Percentiles rank a stretch among this genome's conserved stretches.
phyloP scores from a whole-genome alignment of 2,888 invertebrate species.

The Cheiracanthium punctorium region DNA sequence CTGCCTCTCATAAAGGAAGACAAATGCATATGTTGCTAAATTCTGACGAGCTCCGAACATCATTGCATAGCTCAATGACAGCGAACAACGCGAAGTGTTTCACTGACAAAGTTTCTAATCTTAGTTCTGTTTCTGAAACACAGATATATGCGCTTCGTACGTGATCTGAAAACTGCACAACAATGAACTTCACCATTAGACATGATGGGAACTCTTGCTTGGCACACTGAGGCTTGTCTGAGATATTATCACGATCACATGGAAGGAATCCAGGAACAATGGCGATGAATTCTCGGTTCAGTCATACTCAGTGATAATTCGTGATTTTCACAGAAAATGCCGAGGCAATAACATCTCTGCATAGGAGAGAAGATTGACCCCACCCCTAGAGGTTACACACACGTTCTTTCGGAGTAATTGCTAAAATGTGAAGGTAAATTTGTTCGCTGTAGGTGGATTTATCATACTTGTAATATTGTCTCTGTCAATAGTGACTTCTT shows the following conservation, averaged over 20 bases:
- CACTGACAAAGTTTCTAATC: neutral
- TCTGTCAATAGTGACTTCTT: too few species aligned
- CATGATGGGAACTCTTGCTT: neutral
- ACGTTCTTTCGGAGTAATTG: neutral
- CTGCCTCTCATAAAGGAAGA: too few species aligned
- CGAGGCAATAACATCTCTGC: neutral
- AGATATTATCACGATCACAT: neutral
- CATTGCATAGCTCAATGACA: too few species aligned
- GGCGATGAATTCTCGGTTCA: neutral
- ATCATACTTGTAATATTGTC: too few species aligned
- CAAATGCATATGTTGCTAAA: too few species aligned
- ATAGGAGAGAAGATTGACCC: neutral
- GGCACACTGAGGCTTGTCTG: neutral
- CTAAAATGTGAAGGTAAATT: neutral
- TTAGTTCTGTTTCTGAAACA: neutral
- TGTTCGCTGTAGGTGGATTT: neutral
- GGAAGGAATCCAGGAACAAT: neutral
- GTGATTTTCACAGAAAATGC: neutral
- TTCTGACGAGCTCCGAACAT: too few species aligned
- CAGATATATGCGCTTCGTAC: neutral
- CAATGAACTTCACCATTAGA: neutral
- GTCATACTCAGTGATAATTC: neutral
- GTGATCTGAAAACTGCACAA: neutral
- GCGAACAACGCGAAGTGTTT: neutral
- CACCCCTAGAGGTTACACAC: neutral